Conservation (phyloP, 2,888 invertebrate genomes). For the Folsomia candida region DNA sequence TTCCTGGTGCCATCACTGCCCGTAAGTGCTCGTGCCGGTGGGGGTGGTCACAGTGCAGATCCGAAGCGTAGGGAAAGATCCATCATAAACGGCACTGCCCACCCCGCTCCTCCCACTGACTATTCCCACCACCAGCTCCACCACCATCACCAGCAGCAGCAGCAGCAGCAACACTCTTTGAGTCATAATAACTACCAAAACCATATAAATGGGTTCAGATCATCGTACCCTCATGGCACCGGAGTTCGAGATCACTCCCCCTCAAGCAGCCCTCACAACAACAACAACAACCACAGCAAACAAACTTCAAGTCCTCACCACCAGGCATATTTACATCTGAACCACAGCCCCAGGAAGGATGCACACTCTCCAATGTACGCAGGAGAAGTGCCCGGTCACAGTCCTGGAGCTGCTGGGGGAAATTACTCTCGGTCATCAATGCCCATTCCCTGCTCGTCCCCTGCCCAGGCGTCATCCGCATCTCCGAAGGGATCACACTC, state of each 20-base stretch:
- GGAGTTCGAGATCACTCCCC: not conserved
- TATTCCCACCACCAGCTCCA: slow-evolving; percentile 13
- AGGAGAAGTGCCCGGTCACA: slow-evolving; percentile 42
- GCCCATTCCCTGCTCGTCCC: slow-evolving; percentile 48
- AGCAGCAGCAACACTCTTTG: slow-evolving; percentile 12
- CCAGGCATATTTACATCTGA: slow-evolving; percentile 29
- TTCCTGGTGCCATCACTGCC: slow-evolving; percentile 50
- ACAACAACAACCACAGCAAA: not conserved
- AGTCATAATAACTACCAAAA: slow-evolving; percentile 16
- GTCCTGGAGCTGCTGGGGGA: slow-evolving; percentile 28
- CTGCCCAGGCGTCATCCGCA: slow-evolving; percentile 44
- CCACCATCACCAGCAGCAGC: slow-evolving; percentile 15
- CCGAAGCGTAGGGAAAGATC: slow-evolving; percentile 39
- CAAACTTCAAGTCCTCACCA: slow-evolving; percentile 22
- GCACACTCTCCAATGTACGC: slow-evolving; percentile 47
- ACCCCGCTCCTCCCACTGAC: slow-evolving; percentile 23
- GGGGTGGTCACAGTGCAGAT: slow-evolving; percentile 12
- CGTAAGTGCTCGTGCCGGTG: slow-evolving; percentile 43
- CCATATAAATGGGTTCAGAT: slow-evolving; percentile 1
- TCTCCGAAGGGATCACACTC: slow-evolving; percentile 46
- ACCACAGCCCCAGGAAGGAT: slow-evolving; percentile 45
- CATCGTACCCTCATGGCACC: slow-evolving; percentile 15
- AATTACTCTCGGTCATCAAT: slow-evolving; percentile 44
- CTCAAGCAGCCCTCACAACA: not conserved
- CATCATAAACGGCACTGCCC: slow-evolving; percentile 44